A percentile compares a stretch with the other conserved stretches of the same genome.
These are phyloP conservation scores for Epirrhoe alternata DNA, from an alignment of 2,888 invertebrate genomes.

Conservation along the genomic window DNA sequence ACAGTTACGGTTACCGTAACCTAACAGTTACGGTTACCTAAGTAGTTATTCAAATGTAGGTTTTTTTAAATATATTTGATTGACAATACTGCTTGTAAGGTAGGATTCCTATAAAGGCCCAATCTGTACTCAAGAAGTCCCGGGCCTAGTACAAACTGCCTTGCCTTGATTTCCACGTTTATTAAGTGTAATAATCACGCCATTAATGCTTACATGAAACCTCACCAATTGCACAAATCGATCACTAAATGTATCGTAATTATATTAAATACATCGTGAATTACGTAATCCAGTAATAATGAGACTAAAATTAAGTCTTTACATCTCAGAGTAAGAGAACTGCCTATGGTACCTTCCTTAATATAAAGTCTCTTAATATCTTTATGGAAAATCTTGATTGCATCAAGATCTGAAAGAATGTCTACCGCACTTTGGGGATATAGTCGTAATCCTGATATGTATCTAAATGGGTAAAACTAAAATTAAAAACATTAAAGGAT, in stretches of 20 bases:
- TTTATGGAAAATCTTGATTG: too few species aligned
- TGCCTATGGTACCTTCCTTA: background rate
- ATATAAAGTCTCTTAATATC: too few species aligned
- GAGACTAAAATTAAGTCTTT: conserved; percentile 25
- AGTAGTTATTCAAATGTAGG: too few species aligned
- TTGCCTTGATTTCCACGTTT: background rate
- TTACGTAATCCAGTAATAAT: conserved; percentile 28
- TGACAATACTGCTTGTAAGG: background rate
- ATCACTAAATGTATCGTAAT: conserved; percentile 2
- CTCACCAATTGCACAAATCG: conserved; percentile 9
- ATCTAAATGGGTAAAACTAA: too few species aligned
- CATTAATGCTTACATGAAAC: conserved; percentile 1
- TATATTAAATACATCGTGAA: conserved; percentile 10
- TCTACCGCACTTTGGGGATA: too few species aligned
- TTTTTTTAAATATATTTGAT: too few species aligned
- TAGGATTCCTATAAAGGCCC: background rate
- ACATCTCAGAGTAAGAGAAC: conserved; percentile 5
- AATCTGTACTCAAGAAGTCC: background rate
- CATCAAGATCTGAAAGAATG: too few species aligned
- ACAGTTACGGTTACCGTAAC: background rate
- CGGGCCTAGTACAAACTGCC: background rate
- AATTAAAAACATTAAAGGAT: too few species aligned
- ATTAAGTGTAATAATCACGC: conserved; percentile 1
- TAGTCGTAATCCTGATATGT: too few species aligned
- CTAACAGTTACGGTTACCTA: too few species aligned